Conservation (phyloP, 1,140 invertebrate species). For the Bombus waltoni region DNA sequence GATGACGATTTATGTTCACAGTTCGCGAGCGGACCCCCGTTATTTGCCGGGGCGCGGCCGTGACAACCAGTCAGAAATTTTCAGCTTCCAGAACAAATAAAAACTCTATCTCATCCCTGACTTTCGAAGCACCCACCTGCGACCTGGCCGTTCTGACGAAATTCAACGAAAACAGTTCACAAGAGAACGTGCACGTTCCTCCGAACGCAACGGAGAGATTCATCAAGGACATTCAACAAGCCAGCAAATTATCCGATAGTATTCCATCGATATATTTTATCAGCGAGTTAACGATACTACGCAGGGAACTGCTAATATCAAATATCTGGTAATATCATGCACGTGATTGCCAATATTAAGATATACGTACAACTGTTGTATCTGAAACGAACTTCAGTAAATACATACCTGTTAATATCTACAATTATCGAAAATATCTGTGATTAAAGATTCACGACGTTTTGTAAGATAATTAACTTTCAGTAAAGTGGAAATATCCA, state of each 20-base stretch:
- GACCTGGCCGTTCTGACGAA: neutral
- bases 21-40: constrained; percentile 51
- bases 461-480: no score
- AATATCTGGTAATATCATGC: neutral
- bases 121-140: constrained; percentile 9
- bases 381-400: no score
- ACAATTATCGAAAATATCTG: no score
- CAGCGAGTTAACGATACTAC: neutral
- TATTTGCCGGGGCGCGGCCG: constrained; percentile 40
- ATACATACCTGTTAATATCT: no score
- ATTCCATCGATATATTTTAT: neutral
- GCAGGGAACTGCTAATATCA: no score
- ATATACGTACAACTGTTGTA: no score
- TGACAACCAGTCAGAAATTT: constrained; percentile 34
- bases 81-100: constrained; percentile 36
- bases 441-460: no score
- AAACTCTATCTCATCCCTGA: constrained; percentile 29
- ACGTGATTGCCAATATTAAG: no score
- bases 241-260: neutral
- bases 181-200: neutral
- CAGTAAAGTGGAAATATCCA: no score
- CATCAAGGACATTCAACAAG: neutral
- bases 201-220: neutral
- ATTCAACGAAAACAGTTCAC: constrained; percentile 17
- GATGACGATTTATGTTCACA: constrained; percentile 63